Evolutionary conservation across 2,888 invertebrate species (phyloP).

Genomic region (Microctonus brassicae): DNA sequence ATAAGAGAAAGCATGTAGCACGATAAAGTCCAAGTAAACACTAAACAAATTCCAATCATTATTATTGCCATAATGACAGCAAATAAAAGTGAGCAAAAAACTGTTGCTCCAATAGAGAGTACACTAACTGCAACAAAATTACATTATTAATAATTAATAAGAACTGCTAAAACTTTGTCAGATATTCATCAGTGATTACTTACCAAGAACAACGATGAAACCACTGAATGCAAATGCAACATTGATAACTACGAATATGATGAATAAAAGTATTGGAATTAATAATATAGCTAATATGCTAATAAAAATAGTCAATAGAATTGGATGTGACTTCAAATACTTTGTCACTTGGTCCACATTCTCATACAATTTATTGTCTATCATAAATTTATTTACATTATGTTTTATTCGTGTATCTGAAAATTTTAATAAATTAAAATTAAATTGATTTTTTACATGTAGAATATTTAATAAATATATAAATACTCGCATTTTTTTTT

Average conservation of each 20-base stretch:
- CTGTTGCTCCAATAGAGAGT: conserved; percentile 40
- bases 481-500: conserved; percentile 35
- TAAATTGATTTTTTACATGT: not conserved
- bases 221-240: conserved; percentile 45
- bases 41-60: conserved; percentile 37
- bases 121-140: conserved; percentile 39
- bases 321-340: conserved; percentile 41
- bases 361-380: conserved; percentile 45
- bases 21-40: conserved; percentile 32
- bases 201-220: conserved; percentile 46
- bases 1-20: conserved; percentile 36
- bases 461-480: not conserved
- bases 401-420: conserved; percentile 41
- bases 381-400: conserved; percentile 40
- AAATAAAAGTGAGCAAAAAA: conserved; percentile 44
- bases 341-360: conserved; percentile 35
- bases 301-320: conserved; percentile 39
- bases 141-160: not conserved
- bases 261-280: conserved; percentile 42
- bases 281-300: conserved; percentile 36
- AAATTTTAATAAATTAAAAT: not conserved
- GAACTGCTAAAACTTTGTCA: not conserved
- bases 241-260: conserved; percentile 42
- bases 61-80: conserved; percentile 39
- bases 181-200: not conserved